Evolutionary conservation across 2,797 vertebrate genomes (phyloP).

Genomic region (Clarias fuscus): DNA sequence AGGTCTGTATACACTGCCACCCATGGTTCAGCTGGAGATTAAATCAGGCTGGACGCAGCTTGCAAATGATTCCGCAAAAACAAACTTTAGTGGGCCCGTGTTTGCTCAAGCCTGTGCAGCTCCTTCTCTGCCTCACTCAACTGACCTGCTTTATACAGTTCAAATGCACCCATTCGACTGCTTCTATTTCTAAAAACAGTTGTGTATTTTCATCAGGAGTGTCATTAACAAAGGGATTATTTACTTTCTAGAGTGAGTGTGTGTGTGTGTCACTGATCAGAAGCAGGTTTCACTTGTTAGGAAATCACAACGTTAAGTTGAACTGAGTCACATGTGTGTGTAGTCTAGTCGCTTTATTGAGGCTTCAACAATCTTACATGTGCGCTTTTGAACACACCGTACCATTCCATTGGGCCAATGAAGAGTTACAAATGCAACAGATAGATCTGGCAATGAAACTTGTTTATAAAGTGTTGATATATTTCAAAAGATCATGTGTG

Average conservation of each 20-base stretch:
- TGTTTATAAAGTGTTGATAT: slow-evolving; percentile 42
- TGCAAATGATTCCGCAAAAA: slow-evolving; percentile 47
- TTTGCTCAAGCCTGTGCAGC: slow-evolving; percentile 40
- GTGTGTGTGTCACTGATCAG: slow-evolving; percentile 17
- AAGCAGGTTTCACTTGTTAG: slow-evolving; percentile 33
- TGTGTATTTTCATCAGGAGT: slow-evolving; percentile 30
- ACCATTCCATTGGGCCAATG: slow-evolving; percentile 12
- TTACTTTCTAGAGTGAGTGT: slow-evolving; percentile 1
- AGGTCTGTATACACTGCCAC: slow-evolving; percentile 35
- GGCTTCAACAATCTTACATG: slow-evolving; percentile 21
- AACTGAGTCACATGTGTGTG: slow-evolving; percentile 2
- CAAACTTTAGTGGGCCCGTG: slow-evolving; percentile 35
- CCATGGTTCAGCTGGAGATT: slow-evolving; percentile 46
- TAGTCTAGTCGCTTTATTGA: slow-evolving; percentile 31
- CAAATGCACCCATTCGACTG: slow-evolving; percentile 41
- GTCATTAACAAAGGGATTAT: slow-evolving; percentile 36
- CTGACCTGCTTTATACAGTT: slow-evolving; percentile 45
- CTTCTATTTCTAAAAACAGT: slow-evolving; percentile 45
- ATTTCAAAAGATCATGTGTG: slow-evolving; percentile 5
- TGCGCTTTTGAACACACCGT: slow-evolving; percentile 23
- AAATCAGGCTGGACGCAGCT: slow-evolving; percentile 41
- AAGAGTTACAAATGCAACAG: slow-evolving; percentile 32
- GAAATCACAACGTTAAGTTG: slow-evolving; percentile 17
- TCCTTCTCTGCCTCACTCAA: slow-evolving; percentile 38
- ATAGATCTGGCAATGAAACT: slow-evolving; percentile 39